Conservation (phyloP, 2,888 invertebrate genomes). For the Sisyra terminalis region DNA sequence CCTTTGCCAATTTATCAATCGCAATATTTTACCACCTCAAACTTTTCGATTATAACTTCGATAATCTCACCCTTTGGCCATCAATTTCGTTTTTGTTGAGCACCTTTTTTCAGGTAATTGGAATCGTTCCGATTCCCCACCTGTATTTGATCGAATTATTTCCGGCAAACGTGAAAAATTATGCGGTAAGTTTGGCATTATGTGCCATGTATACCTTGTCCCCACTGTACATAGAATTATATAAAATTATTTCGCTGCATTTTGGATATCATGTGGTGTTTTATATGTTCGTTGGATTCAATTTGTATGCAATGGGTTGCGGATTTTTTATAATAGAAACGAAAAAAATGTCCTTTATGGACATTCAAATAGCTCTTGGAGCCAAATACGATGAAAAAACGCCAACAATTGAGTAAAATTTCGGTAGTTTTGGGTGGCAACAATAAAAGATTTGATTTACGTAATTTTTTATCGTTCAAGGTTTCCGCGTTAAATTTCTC, state of each 20-base stretch:
- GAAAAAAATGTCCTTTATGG: background rate
- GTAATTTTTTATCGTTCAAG: too few species aligned
- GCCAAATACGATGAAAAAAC: too few species aligned
- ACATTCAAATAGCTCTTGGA: background rate
- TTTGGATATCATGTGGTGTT: background rate
- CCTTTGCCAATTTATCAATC: too few species aligned
- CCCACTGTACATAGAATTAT: background rate
- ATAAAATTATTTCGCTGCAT: background rate
- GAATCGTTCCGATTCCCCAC: background rate
- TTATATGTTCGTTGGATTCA: background rate
- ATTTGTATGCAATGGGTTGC: background rate
- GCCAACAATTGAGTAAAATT: too few species aligned
- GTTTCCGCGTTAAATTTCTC: too few species aligned
- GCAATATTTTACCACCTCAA: too few species aligned
- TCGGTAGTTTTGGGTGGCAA: too few species aligned
- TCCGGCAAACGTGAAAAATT: background rate
- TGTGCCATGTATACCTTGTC: background rate
- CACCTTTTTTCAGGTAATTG: background rate
- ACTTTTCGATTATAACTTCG: too few species aligned
- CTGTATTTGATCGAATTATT: background rate
- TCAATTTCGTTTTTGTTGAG: background rate
- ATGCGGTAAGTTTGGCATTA: background rate
- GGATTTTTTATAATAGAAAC: background rate
- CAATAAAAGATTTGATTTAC: too few species aligned
- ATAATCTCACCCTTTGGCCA: too few species aligned